Percentiles rank a stretch among this genome's conserved stretches.
These are phyloP conservation scores for Drosophila stalkeri DNA, from an alignment of 2,888 invertebrate species.

Conservation along the genomic window DNA sequence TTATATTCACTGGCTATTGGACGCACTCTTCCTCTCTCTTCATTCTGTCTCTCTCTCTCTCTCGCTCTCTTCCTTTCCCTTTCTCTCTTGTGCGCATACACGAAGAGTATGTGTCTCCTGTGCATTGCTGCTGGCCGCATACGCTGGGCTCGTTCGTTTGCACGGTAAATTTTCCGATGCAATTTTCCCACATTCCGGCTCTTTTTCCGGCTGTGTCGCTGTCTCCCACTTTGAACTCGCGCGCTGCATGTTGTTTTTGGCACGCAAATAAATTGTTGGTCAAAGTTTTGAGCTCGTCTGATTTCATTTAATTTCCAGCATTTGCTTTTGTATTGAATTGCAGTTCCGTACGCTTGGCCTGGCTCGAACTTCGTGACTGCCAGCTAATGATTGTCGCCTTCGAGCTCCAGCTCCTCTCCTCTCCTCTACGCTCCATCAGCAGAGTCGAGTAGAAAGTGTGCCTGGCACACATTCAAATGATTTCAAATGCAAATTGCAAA, in stretches of 20 bases:
- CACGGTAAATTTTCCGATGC: slow-evolving; percentile 74
- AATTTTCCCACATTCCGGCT: slow-evolving; percentile 51
- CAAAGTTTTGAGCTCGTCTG: slow-evolving; percentile 41
- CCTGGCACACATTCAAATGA: slow-evolving; percentile 66
- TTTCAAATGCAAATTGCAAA: slow-evolving; percentile 45
- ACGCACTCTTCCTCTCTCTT: slow-evolving; percentile 30
- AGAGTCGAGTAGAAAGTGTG: slow-evolving; percentile 32
- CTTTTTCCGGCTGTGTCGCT: slow-evolving; percentile 13
- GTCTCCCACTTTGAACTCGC: slow-evolving; percentile 7
- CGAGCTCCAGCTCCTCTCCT: slow-evolving; percentile 7
- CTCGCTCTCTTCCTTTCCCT: background rate
- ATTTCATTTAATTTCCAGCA: slow-evolving; percentile 64
- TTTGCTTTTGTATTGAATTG: slow-evolving; percentile 43
- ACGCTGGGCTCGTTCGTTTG: slow-evolving; percentile 41
- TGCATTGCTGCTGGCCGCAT: slow-evolving; percentile 54
- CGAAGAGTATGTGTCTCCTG: slow-evolving; percentile 19
- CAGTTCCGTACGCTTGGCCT: slow-evolving; percentile 28
- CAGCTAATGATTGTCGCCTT: slow-evolving; percentile 59
- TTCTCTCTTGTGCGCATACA: slow-evolving; percentile 21
- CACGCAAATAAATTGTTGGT: slow-evolving; percentile 50
- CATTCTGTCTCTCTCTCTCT: background rate
- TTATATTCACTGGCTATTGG: slow-evolving; percentile 76
- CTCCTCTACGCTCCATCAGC: background rate
- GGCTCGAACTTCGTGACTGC: slow-evolving; percentile 33
- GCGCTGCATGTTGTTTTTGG: slow-evolving; percentile 45